phyloP scores from a whole-genome alignment of 2,797 vertebrate species.

The Tarsius wallacei region DNA sequence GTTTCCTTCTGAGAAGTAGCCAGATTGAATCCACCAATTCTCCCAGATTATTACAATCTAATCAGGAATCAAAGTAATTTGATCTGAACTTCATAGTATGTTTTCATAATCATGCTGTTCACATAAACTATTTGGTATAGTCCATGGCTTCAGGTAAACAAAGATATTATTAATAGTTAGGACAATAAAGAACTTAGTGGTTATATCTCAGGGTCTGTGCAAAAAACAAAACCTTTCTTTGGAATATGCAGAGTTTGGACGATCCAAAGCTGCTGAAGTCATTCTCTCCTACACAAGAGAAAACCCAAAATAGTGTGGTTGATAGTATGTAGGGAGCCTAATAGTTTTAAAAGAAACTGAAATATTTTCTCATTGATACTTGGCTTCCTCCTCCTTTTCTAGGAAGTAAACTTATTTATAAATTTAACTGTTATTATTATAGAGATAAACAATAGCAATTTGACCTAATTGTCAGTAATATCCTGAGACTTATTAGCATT shows the following conservation, averaged over 20 bases:
- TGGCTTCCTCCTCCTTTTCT: not conserved
- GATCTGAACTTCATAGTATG: not conserved
- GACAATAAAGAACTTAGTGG: not conserved
- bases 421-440: not conserved
- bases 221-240: not conserved
- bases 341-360: not conserved
- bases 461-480: slow-evolving; percentile 83
- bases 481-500: slow-evolving; percentile 85
- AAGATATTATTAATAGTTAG: not conserved
- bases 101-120: not conserved
- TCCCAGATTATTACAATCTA: too few species aligned
- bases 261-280: not conserved
- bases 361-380: not conserved
- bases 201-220: not conserved
- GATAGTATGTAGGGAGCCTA: not conserved
- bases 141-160: not conserved
- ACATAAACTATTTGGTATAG: not conserved
- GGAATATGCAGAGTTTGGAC: not conserved
- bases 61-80: not conserved
- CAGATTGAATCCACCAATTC: too few species aligned
- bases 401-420: slow-evolving; percentile 12
- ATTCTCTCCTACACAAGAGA: not conserved
- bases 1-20: too few species aligned
- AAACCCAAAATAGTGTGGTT: not conserved
- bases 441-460: slow-evolving; percentile 64